These are phyloP conservation scores for Zoanthus sansibaricus DNA, from an alignment of 92 coral and sea anemone genomes.

Conservation along the genomic window DNA sequence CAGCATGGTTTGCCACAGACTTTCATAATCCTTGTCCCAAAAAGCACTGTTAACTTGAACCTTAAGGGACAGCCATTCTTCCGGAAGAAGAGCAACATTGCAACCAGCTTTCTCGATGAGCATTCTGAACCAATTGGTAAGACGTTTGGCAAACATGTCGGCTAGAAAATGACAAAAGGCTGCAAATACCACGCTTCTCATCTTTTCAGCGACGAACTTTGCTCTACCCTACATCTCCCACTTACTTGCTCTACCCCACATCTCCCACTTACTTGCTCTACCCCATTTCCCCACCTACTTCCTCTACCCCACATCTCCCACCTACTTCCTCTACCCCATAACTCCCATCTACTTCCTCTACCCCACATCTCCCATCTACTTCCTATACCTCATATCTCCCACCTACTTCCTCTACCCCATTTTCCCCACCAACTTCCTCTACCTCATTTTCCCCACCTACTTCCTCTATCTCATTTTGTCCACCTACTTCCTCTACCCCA, in stretches of 20 bases:
- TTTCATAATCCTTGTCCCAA: conserved; percentile 55
- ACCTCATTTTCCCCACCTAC: no score
- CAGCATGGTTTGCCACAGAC: conserved; percentile 59
- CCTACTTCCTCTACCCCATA: no score
- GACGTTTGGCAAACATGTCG: conserved; percentile 53
- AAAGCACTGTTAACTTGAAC: conserved; percentile 45
- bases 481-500: not conserved
- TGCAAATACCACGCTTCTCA: conserved; percentile 47
- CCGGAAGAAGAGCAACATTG: no score
- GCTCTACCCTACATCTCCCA: not conserved
- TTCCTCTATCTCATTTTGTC: no score
- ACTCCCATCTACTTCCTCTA: no score
- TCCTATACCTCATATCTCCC: not conserved
- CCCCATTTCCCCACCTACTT: no score
- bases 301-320: no score
- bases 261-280: no score
- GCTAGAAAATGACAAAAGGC: conserved; percentile 63
- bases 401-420: not conserved
- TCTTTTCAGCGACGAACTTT: conserved; percentile 40
- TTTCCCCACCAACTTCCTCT: no score
- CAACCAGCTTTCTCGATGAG: no score
- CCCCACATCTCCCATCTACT: not conserved
- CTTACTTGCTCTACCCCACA: no score
- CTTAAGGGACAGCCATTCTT: conserved; percentile 29
- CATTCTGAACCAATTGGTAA: no score